phyloP scores from a whole-genome alignment of 2,888 invertebrate genomes.

The Nomada flava region DNA sequence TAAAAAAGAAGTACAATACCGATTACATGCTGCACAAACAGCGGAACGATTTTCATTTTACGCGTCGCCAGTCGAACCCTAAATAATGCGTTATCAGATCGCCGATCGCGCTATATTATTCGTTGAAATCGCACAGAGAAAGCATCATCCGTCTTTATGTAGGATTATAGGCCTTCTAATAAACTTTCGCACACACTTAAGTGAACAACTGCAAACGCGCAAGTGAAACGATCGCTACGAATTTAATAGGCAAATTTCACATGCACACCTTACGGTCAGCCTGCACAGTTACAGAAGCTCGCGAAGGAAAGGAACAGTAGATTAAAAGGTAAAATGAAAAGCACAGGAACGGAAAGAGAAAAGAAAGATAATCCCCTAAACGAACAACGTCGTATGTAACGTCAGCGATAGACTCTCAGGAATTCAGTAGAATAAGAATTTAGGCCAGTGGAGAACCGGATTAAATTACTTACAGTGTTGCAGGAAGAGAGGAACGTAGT shows the following conservation, averaged over 20 bases:
- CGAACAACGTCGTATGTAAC: background rate
- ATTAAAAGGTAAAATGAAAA: background rate
- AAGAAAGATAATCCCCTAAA: background rate
- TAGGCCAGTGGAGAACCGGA: background rate
- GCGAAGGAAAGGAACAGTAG: background rate
- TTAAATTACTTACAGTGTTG: background rate
- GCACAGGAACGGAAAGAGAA: background rate
- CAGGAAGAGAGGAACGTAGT: constrained; percentile 12
- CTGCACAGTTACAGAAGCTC: background rate
- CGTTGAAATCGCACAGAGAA: constrained; percentile 63
- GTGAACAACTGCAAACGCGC: background rate
- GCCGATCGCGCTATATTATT: constrained; percentile 24
- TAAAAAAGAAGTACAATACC: background rate
- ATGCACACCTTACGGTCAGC: background rate
- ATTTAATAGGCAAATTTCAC: constrained; percentile 25
- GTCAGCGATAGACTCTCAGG: background rate
- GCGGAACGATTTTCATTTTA: constrained; percentile 3
- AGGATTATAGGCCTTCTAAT: constrained; percentile 73
- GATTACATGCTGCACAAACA: background rate
- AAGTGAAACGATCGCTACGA: constrained; percentile 26
- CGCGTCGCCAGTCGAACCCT: constrained; percentile 10
- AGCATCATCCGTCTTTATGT: constrained; percentile 71
- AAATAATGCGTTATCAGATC: constrained; percentile 16
- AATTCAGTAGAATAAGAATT: constrained; percentile 19
- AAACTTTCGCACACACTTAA: constrained; percentile 65